Evolutionary conservation across 2,113 vertebrate genomes (phyloP), one percentile per base, ranked within the genome.

Genomic region (Erythrocercus mccallii): DNA sequence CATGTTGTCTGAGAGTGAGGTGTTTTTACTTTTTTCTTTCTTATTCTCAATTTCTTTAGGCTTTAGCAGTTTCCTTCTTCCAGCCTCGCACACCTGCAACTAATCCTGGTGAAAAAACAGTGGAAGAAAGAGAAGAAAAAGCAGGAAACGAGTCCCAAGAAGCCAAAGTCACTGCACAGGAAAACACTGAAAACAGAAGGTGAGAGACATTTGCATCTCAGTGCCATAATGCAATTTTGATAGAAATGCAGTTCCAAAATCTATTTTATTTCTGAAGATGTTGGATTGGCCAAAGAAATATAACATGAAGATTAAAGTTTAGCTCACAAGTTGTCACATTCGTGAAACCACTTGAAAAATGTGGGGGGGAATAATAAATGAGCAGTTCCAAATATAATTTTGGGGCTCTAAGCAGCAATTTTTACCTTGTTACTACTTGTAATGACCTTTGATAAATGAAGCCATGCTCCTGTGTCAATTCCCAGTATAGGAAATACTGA

Each of bases 51-150:
- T 61, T 95, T 95, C 44, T 85, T 2, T 27, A 98, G 98, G 57
- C 57, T 72, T 97, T 22, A 76, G 98, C 98, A 97, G 96, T 97
- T 68, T 99, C 99, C 42, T 98, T 99, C 97, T 99, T 99, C 95
- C 98, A 98, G 95, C 98, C 98, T 97, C 97, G 90, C 14, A 76
- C 90, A 79, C 53, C 93, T 19, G 56, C 88, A 86, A 24, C 93
- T 12, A 98, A 98, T 92, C 33, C 95, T 8, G 84, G 64, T 57
- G 94, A 89, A 88, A 98, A 98, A 96, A 97, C 91, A 79, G 66
- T 51, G 37, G 97, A 96, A 88, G 93, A 96, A 24, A 97, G 88
- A 89, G 94, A 96, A 94, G 97, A 96, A 95, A 97, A 96, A 87
- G 18, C 95, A 90, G 95, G 76, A 85, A 81, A 62, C 0, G 83